These are phyloP conservation scores for Myopa tessellatipennis DNA, from an alignment of 2,888 invertebrate genomes.

Conservation along the genomic window DNA sequence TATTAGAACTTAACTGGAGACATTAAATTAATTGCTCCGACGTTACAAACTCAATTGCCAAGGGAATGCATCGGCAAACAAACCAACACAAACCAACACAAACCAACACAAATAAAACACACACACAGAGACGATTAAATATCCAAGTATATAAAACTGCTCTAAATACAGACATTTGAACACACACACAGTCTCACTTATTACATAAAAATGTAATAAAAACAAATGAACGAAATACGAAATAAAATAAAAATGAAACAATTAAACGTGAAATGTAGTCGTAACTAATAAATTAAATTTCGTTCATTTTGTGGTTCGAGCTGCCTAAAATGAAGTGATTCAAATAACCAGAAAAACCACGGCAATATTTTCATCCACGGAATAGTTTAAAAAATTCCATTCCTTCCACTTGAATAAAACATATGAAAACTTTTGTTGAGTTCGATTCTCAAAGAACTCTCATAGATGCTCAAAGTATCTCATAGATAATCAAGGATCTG, in stretches of 20 bases:
- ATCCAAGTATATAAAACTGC: not conserved
- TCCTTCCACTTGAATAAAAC: too few relatives aligned
- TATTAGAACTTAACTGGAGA: conserved; percentile 19
- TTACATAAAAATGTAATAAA: conserved; percentile 13
- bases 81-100: not conserved
- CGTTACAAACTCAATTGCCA: not conserved
- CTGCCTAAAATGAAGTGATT: too few relatives aligned
- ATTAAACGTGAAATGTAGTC: conserved; percentile 20
- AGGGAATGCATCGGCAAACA: not conserved
- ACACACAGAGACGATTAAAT: not conserved
- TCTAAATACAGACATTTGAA: not conserved
- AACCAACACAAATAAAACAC: too few relatives aligned
- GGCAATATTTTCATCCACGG: too few relatives aligned
- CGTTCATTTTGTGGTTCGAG: not conserved
- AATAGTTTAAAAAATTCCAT: too few relatives aligned
- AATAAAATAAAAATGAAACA: conserved; percentile 36
- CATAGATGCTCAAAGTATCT: too few relatives aligned
- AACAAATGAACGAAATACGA: conserved; percentile 12
- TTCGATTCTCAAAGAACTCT: too few relatives aligned
- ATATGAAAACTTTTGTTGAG: too few relatives aligned
- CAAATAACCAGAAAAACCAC: too few relatives aligned
- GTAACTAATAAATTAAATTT: conserved; percentile 24
- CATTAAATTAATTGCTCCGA: conserved; percentile 29
- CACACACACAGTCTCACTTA: not conserved
- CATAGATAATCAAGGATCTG: too few relatives aligned